Evolutionary conservation across 2,797 vertebrate species (phyloP).

Genomic region (Catostomus latipinnis): DNA sequence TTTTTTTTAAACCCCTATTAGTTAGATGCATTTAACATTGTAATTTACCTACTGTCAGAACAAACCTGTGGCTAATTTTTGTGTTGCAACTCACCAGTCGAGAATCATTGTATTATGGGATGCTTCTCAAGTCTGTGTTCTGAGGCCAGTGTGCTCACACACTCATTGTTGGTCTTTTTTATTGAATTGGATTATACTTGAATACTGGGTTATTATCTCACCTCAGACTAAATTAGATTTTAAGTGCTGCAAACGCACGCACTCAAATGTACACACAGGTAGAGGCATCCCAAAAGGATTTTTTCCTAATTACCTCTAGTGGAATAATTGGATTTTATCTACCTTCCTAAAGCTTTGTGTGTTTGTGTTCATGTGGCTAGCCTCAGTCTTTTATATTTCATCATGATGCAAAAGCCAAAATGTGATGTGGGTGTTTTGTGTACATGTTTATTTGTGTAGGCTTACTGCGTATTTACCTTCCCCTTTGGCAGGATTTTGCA

Average conservation of each 20-base stretch:
- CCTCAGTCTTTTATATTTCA: conserved; percentile 26
- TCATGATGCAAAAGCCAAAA: not conserved
- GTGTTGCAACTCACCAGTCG: no score
- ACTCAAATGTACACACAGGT: conserved; percentile 23
- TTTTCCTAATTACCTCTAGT: conserved; percentile 56
- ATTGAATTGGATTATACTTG: conserved; percentile 3
- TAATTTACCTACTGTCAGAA: no score
- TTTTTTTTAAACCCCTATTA: no score
- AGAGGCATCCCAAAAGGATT: conserved; percentile 26
- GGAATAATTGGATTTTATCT: conserved; percentile 38
- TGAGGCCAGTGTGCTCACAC: not conserved
- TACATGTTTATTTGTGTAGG: conserved; percentile 40
- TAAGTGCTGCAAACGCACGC: not conserved
- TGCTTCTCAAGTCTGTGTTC: not conserved
- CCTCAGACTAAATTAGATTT: conserved; percentile 31
- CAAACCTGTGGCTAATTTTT: no score
- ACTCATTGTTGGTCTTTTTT: not conserved
- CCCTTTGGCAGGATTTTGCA: conserved; percentile 85
- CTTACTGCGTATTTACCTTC: conserved; percentile 33
- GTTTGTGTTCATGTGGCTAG: not conserved
- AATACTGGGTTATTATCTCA: conserved; percentile 24
- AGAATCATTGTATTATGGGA: not conserved
- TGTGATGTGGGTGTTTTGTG: not conserved
- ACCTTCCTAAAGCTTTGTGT: conserved; percentile 11
- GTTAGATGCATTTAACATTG: no score